A percentile compares a stretch with the other conserved stretches of the same genome.
Conservation (phyloP, 2,797 vertebrate genomes). For the Agapornis canus region DNA sequence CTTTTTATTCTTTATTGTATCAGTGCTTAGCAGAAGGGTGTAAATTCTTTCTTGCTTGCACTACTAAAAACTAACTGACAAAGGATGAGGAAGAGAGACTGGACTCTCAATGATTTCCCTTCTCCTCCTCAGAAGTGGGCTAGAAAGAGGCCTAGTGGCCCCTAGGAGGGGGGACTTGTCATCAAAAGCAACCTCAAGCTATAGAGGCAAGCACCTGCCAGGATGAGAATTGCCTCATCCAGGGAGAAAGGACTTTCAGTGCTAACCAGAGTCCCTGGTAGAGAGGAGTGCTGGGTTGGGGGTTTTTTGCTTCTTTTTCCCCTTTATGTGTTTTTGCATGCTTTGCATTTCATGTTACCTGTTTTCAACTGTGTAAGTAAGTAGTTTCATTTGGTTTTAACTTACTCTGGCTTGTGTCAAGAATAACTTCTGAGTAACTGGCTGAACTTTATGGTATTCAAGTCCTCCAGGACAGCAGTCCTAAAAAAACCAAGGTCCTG, state of each 20-base stretch:
- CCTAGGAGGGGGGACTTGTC: not conserved
- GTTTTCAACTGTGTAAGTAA: not conserved
- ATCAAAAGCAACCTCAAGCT: not conserved
- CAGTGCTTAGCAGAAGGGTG: not conserved
- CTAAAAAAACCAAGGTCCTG: not conserved
- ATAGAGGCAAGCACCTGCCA: not conserved
- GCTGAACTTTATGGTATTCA: not conserved
- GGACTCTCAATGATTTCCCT: not conserved
- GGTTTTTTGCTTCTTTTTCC: conserved; percentile 18
- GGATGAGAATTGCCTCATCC: not conserved
- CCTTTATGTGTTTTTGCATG: not conserved
- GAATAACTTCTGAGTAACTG: not conserved
- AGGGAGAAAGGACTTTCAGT: not conserved
- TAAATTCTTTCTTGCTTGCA: not conserved
- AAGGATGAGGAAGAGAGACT: not conserved
- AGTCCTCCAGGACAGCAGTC: not conserved
- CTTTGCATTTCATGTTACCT: not conserved
- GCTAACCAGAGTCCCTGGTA: not conserved
- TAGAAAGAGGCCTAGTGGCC: not conserved
- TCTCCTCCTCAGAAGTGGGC: not conserved
- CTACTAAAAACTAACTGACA: not conserved
- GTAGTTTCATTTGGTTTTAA: not conserved
- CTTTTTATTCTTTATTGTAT: not conserved
- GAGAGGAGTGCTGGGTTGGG: not conserved
- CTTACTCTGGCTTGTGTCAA: not conserved